phyloP scores from a whole-genome alignment of 2,113 vertebrate genomes.

The Phainopepla nitens region DNA sequence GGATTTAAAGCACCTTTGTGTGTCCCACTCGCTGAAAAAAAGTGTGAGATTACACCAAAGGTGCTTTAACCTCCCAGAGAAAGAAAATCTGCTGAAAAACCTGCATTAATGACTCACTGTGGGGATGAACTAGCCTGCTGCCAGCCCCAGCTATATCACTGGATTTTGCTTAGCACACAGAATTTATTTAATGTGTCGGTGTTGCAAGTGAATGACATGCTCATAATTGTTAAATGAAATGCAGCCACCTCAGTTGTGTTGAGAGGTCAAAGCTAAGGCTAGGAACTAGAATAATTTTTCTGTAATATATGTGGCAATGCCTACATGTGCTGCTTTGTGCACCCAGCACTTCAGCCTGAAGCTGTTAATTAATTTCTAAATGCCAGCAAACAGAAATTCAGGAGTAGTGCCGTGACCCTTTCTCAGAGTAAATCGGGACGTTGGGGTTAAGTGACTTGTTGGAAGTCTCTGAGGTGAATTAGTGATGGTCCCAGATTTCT shows the following conservation, averaged over 20 bases:
- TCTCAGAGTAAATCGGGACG: background rate
- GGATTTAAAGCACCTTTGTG: background rate
- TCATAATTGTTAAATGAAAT: background rate
- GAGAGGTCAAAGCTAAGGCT: background rate
- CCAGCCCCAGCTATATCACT: background rate
- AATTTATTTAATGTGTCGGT: background rate
- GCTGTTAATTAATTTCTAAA: background rate
- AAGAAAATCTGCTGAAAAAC: background rate
- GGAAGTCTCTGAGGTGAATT: background rate
- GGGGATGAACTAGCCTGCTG: background rate
- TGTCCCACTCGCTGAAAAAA: background rate
- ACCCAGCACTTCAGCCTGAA: background rate
- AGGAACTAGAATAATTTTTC: background rate
- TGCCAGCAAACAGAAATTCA: background rate
- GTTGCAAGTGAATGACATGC: background rate
- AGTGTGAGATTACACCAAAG: background rate
- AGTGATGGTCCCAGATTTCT: background rate
- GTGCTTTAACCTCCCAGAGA: background rate
- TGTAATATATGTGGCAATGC: background rate
- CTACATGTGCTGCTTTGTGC: background rate
- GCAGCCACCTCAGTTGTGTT: background rate
- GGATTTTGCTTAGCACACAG: background rate
- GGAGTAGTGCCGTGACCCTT: rapidly evolving
- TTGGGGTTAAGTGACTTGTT: background rate
- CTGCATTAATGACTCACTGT: background rate